phyloP scores from a whole-genome alignment of 2,888 invertebrate species.

The Syritta pipiens region DNA sequence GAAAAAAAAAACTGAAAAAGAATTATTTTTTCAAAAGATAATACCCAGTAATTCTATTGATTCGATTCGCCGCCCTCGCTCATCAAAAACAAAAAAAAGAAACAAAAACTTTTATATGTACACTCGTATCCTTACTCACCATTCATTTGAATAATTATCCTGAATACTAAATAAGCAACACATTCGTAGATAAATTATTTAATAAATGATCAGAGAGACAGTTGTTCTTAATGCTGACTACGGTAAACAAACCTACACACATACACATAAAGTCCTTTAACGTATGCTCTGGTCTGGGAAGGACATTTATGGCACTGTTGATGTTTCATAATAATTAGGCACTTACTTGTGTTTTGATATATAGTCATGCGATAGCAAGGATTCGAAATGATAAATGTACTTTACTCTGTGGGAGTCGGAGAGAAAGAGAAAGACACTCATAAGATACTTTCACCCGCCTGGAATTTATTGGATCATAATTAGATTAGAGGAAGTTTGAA shows the following conservation, averaged over 20 bases:
- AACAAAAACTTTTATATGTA: no score
- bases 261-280: slow-evolving; percentile 13
- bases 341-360: slow-evolving; percentile 41
- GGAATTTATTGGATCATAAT: slow-evolving; percentile 32
- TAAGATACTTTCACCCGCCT: slow-evolving; percentile 1
- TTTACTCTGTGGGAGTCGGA: background rate
- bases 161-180: slow-evolving; percentile 19
- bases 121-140: slow-evolving; percentile 9
- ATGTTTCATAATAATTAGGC: slow-evolving; percentile 46
- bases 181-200: slow-evolving; percentile 40
- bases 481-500: slow-evolving; percentile 13
- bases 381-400: slow-evolving; percentile 21
- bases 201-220: slow-evolving; percentile 25
- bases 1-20: no score
- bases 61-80: no score
- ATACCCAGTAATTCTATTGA: no score
- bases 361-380: slow-evolving; percentile 43
- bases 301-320: slow-evolving; percentile 33
- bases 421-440: background rate
- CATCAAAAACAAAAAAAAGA: no score
- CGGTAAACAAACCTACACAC: background rate
- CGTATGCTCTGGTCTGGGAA: background rate
- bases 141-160: slow-evolving; percentile 47
- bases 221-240: slow-evolving; percentile 10
- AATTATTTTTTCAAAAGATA: no score